Percentiles rank a stretch among this genome's conserved stretches.
These are phyloP conservation scores for Pogonophryne albipinna DNA, from an alignment of 2,797 vertebrate species.

Conservation along the genomic window DNA sequence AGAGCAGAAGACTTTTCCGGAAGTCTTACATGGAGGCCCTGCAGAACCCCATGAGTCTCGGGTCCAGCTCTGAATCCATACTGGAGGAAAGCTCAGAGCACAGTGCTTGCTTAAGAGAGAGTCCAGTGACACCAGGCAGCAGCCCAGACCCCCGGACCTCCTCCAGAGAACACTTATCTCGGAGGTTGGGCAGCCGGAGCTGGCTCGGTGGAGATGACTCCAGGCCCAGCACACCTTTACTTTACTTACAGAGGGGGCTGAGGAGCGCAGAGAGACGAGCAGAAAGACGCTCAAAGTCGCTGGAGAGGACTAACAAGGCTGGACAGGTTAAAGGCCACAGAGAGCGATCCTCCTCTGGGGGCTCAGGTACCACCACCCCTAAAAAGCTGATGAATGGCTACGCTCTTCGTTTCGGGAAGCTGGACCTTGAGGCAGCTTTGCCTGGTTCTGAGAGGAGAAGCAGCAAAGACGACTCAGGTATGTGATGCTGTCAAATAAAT, in stretches of 20 bases:
- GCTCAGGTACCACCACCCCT: conserved; percentile 73
- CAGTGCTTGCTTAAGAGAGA: conserved; percentile 53
- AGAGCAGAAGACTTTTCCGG: conserved; percentile 87
- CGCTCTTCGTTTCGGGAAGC: conserved; percentile 78
- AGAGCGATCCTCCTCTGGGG: conserved; percentile 81
- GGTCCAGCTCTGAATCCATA: conserved; percentile 90
- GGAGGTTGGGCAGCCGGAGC: conserved; percentile 70
- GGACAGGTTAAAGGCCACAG: conserved; percentile 82
- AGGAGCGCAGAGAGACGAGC: conserved; percentile 68
- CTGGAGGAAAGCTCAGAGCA: conserved; percentile 83
- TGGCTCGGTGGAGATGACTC: conserved; percentile 78
- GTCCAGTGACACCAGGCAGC: conserved; percentile 63
- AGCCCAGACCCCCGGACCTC: conserved; percentile 64
- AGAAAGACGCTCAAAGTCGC: conserved; percentile 86
- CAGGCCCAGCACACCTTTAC: conserved; percentile 74
- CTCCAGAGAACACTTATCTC: conserved; percentile 70
- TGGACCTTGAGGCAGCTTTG: conserved; percentile 80
- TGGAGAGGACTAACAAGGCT: conserved; percentile 85
- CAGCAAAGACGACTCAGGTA: conserved; percentile 86
- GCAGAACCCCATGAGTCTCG: conserved; percentile 90
- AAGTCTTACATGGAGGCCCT: conserved; percentile 92
- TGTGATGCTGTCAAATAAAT: conserved; percentile 23
- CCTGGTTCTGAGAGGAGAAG: conserved; percentile 73
- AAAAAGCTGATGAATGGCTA: conserved; percentile 86
- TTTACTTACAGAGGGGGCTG: conserved; percentile 75